Evolutionary conservation across 2,888 invertebrate genomes (phyloP).

Genomic region (Elgonia sp.): DNA sequence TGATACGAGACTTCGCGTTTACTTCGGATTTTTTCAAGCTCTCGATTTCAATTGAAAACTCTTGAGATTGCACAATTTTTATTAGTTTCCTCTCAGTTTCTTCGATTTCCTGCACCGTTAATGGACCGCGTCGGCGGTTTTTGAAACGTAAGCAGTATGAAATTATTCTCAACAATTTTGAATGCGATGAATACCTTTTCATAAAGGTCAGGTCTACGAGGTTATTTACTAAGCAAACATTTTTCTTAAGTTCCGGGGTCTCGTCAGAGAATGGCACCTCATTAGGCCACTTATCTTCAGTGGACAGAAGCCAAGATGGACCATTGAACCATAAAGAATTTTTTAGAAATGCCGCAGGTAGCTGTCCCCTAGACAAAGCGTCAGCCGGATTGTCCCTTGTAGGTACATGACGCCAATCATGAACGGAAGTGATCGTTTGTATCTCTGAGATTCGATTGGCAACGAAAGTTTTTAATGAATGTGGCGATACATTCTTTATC

Average conservation of each 20-base stretch:
- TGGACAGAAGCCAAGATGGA: background rate
- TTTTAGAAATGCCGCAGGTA: constrained; percentile 38
- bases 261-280: background rate
- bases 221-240: background rate
- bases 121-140: background rate
- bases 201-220: background rate
- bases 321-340: background rate
- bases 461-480: background rate
- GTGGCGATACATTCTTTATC: background rate
- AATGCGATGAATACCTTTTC: background rate
- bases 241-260: background rate
- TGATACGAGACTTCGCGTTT: background rate
- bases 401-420: background rate
- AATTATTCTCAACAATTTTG: background rate
- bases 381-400: constrained; percentile 75
- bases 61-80: background rate
- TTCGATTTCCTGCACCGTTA: background rate
- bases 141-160: background rate
- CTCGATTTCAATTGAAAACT: background rate
- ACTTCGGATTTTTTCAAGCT: background rate
- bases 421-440: background rate
- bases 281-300: background rate
- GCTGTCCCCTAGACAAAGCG: constrained; percentile 67
- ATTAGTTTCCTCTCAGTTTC: background rate
- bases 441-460: background rate